These are phyloP conservation scores for Drosophila lacertosa DNA, from an alignment of 1,140 invertebrate species.

Conservation along the genomic window DNA sequence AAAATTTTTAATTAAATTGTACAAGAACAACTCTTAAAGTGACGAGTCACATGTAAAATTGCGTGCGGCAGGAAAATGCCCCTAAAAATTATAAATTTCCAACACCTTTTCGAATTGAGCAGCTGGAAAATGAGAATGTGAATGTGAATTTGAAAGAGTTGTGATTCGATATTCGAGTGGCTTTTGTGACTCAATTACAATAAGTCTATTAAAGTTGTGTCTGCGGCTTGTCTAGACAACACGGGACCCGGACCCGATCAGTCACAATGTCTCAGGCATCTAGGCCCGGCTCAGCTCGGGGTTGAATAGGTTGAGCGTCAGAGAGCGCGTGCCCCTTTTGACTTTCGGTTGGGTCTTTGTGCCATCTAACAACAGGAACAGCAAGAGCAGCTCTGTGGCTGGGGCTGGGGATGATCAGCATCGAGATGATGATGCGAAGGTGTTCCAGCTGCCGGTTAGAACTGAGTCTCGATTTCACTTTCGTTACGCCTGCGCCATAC, in stretches of 20 bases:
- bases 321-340: slow-evolving; percentile 74
- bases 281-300: slow-evolving; percentile 6
- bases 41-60: slow-evolving; percentile 58
- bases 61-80: slow-evolving; percentile 10
- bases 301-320: slow-evolving; percentile 18
- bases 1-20: slow-evolving; percentile 72
- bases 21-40: slow-evolving; percentile 21
- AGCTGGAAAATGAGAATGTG: slow-evolving; percentile 41
- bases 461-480: slow-evolving; percentile 76
- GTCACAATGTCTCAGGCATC: slow-evolving; percentile 58
- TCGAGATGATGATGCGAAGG: slow-evolving; percentile 62
- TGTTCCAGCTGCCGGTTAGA: slow-evolving; percentile 72
- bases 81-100: slow-evolving; percentile 19
- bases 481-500: slow-evolving; percentile 67
- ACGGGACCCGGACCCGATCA: slow-evolving; percentile 43
- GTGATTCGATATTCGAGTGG: slow-evolving; percentile 65
- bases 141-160: slow-evolving; percentile 62
- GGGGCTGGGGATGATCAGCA: slow-evolving; percentile 21
- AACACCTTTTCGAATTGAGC: slow-evolving; percentile 54
- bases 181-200: slow-evolving; percentile 82
- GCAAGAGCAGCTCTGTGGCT: slow-evolving; percentile 4
- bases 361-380: slow-evolving; percentile 63
- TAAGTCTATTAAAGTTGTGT: slow-evolving; percentile 79
- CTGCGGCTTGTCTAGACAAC: slow-evolving; percentile 67
- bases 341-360: slow-evolving; percentile 59